Conservation (phyloP, 2,113 vertebrate species). For the Sapayoa aenigma region DNA sequence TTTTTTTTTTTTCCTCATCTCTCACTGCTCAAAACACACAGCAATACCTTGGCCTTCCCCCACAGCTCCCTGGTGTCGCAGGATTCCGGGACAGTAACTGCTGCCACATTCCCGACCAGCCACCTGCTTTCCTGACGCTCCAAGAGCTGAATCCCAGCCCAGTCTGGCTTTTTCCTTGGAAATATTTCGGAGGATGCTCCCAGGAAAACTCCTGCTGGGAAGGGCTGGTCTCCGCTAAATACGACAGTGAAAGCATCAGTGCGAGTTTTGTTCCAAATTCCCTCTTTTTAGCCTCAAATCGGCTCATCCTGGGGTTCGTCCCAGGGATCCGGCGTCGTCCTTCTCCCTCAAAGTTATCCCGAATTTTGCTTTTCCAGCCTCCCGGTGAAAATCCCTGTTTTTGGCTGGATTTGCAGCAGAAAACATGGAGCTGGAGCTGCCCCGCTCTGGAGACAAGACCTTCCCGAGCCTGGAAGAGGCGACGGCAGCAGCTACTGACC, state of each 20-base stretch:
- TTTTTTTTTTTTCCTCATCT: not conserved
- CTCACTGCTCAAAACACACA: constrained; percentile 37
- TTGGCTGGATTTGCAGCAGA: not conserved
- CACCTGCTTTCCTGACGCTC: not conserved
- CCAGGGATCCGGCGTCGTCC: not conserved
- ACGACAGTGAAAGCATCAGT: not conserved
- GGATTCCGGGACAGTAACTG: constrained; percentile 10
- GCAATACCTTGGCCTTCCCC: constrained; percentile 61
- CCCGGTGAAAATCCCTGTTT: rapidly evolving
- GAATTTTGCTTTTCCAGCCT: not conserved
- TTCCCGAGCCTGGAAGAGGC: not conserved
- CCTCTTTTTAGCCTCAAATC: not conserved
- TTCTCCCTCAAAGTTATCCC: not conserved
- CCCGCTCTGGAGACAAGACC: constrained; percentile 16
- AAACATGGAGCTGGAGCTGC: rapidly evolving
- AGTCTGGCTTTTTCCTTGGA: not conserved
- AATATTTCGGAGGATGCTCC: not conserved
- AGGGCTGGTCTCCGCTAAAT: not conserved
- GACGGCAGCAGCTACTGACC: constrained; percentile 35
- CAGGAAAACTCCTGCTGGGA: not conserved
- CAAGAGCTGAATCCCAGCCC: not conserved
- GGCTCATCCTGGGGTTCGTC: no score
- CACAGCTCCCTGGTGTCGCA: not conserved
- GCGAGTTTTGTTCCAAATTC: not conserved
- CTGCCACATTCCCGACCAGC: not conserved